These are phyloP conservation scores for Callipepla squamata DNA, from an alignment of 2,113 vertebrate genomes.

Conservation along the genomic window DNA sequence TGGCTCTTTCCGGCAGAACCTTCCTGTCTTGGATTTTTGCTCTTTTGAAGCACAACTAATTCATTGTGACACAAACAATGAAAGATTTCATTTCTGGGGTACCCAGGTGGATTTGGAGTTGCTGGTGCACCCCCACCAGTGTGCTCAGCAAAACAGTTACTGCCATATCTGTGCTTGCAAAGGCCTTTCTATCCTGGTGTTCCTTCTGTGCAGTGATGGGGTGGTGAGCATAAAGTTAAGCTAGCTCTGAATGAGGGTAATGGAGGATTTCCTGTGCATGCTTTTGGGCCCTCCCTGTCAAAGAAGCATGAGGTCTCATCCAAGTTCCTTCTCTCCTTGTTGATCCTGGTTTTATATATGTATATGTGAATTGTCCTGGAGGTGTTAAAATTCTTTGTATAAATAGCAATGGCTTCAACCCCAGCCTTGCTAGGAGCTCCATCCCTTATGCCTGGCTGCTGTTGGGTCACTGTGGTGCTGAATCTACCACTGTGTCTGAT, in stretches of 20 bases:
- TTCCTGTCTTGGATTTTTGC: neutral
- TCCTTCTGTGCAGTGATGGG: neutral
- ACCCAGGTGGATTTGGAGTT: neutral
- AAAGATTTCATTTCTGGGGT: neutral
- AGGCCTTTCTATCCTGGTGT: neutral
- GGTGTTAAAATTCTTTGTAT: neutral
- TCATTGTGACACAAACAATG: rapidly evolving
- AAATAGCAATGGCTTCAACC: neutral
- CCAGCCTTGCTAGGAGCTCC: neutral
- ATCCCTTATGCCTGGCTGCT: neutral
- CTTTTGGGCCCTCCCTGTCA: rapidly evolving
- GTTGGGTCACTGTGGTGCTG: rapidly evolving
- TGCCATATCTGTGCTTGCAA: neutral
- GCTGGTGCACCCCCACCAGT: rapidly evolving
- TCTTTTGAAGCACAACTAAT: neutral
- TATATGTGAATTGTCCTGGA: neutral
- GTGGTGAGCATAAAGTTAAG: neutral
- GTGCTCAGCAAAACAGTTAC: neutral
- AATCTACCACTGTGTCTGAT: neutral
- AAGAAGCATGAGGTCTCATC: neutral
- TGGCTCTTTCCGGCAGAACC: neutral
- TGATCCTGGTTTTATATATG: neutral
- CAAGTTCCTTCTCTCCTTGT: neutral
- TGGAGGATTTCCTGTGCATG: rapidly evolving
- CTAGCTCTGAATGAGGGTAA: neutral